Percentiles rank a stretch among this genome's conserved stretches.
Conservation (phyloP, 2,113 vertebrate species). For the Orientallactaga bullata region DNA sequence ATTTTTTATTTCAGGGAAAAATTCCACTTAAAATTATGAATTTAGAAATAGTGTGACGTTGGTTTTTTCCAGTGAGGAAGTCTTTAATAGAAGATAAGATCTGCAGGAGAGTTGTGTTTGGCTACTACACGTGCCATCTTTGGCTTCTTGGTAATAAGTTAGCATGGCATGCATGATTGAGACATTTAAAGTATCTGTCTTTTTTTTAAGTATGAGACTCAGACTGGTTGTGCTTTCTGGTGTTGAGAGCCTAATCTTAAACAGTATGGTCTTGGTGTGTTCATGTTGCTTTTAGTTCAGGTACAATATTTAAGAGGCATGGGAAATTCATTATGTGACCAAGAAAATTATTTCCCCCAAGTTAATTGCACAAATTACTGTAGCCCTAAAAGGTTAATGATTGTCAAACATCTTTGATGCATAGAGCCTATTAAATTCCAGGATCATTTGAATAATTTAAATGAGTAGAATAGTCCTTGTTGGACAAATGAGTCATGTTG, state of each 20-base stretch:
- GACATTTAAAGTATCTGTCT: background rate
- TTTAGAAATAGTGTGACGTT: background rate
- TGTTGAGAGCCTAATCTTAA: constrained; percentile 37
- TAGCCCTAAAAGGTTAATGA: constrained; percentile 82
- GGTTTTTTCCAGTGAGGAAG: background rate
- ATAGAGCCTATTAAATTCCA: constrained; percentile 73
- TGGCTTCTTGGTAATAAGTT: background rate
- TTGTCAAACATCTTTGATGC: constrained; percentile 74
- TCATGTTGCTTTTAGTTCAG: constrained; percentile 63
- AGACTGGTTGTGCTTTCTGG: background rate
- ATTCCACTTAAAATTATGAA: constrained; percentile 10
- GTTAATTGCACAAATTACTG: constrained; percentile 82
- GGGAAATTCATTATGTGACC: constrained; percentile 73
- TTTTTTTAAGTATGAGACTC: too few relatives aligned
- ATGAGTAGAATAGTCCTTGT: constrained; percentile 40
- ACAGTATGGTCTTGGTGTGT: constrained; percentile 6
- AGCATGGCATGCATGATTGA: background rate
- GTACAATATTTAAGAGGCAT: constrained; percentile 60
- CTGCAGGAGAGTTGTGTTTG: background rate
- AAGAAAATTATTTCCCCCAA: constrained; percentile 77
- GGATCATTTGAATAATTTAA: constrained; percentile 79
- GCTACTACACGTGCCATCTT: background rate
- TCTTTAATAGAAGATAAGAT: background rate
- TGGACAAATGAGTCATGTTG: constrained; percentile 51
- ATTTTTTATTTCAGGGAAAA: constrained; percentile 19